Conservation (phyloP, 2,113 vertebrate species). For the Syngnathus scovelli region DNA sequence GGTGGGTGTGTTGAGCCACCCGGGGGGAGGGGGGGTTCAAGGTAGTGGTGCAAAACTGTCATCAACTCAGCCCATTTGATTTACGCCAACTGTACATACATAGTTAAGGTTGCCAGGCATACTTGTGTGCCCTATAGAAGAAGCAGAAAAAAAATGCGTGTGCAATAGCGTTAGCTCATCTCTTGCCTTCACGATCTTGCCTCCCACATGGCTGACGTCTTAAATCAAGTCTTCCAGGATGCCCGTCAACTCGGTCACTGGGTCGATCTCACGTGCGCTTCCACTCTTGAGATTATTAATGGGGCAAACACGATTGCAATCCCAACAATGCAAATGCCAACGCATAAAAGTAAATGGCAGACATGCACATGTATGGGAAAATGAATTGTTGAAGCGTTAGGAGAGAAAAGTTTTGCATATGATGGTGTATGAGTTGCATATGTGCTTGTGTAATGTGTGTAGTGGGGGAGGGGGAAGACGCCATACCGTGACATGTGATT, state of each 20-base stretch:
- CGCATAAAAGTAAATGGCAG: neutral
- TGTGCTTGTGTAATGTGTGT: neutral
- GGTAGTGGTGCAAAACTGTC: too few species aligned
- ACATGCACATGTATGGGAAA: neutral
- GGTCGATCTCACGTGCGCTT: conserved; percentile 18
- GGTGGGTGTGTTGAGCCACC: conserved; percentile 13
- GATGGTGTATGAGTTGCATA: neutral
- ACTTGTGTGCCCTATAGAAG: too few species aligned
- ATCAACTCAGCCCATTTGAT: too few species aligned
- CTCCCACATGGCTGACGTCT: conserved; percentile 50
- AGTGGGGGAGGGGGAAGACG: conserved; percentile 19
- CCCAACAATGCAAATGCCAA: neutral
- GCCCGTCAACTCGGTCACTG: conserved; percentile 23
- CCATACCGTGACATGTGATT: neutral
- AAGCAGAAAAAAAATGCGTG: too few species aligned
- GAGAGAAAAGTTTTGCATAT: conserved; percentile 9
- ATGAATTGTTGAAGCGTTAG: neutral
- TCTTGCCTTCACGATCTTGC: too few species aligned
- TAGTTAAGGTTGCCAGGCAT: too few species aligned
- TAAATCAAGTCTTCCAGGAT: conserved; percentile 36
- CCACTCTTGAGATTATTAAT: neutral
- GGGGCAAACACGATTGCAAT: neutral
- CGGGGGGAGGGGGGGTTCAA: conserved; percentile 17
- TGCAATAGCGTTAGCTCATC: too few species aligned
- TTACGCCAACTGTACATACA: too few species aligned